Evolutionary conservation across 92 coral and sea anemone genomes (phyloP).

Genomic region (Zoanthus sociatus): DNA sequence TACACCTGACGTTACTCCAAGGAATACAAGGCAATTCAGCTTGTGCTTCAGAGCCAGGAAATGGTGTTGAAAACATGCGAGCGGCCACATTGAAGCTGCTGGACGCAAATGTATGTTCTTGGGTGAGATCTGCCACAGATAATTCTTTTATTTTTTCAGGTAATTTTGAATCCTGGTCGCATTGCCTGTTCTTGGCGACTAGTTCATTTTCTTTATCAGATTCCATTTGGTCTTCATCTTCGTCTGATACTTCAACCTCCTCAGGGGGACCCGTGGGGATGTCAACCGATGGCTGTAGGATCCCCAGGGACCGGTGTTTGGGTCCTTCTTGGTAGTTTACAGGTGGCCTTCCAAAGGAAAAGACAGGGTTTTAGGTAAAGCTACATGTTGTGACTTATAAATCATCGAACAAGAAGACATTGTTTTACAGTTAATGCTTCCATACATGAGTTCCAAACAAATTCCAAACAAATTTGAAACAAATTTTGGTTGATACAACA

Average conservation of each 20-base stretch:
- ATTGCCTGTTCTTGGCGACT: neutral
- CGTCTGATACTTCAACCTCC: conserved; percentile 47
- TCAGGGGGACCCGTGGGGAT: conserved; percentile 83
- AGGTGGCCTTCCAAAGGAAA: conserved; percentile 73
- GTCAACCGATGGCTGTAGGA: conserved; percentile 88
- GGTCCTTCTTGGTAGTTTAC: conserved; percentile 67
- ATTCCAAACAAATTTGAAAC: too few relatives aligned
- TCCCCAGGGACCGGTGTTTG: conserved; percentile 69
- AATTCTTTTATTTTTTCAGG: conserved; percentile 60
- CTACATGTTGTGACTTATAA: neutral
- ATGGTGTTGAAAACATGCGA: conserved; percentile 90
- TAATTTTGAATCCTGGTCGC: conserved; percentile 7
- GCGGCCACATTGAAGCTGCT: conserved; percentile 78
- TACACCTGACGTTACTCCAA: conserved; percentile 79
- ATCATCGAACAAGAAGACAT: too few relatives aligned
- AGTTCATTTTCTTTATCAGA: conserved; percentile 23
- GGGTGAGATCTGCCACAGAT: conserved; percentile 59
- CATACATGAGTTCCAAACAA: too few relatives aligned
- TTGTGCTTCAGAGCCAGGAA: conserved; percentile 64
- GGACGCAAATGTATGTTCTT: conserved; percentile 65
- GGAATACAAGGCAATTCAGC: conserved; percentile 71
- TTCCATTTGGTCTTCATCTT: conserved; percentile 44
- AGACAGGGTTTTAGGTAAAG: neutral
- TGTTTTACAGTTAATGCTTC: too few relatives aligned
- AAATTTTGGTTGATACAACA: too few relatives aligned